A percentile compares a stretch with the other conserved stretches of the same genome.
phyloP scores from a whole-genome alignment of 2,888 invertebrate species.

The Uloborus plumipes region DNA sequence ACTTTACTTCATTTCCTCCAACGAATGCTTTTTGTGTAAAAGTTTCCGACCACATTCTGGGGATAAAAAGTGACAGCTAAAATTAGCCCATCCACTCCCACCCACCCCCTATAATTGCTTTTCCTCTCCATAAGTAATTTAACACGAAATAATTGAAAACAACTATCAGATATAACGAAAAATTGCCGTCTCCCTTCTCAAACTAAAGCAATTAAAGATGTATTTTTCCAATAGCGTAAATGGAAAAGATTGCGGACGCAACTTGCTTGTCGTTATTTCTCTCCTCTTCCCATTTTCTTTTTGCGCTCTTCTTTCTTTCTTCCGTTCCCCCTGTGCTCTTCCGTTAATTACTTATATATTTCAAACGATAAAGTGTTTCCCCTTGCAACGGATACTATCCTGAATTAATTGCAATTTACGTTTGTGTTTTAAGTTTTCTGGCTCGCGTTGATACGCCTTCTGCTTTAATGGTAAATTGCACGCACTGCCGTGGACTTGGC shows the following conservation, averaged over 20 bases:
- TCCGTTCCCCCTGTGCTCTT: not conserved
- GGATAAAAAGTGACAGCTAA: conserved; percentile 41
- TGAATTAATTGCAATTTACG: conserved; percentile 45
- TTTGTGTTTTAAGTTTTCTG: conserved; percentile 21
- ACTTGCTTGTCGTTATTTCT: too few relatives aligned
- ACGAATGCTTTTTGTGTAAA: not conserved
- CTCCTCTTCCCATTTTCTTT: not conserved
- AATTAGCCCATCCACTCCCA: conserved; percentile 43
- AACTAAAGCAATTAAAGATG: conserved; percentile 57
- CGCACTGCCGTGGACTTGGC: too few relatives aligned
- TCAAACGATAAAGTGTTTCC: conserved; percentile 4
- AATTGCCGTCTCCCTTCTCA: not conserved
- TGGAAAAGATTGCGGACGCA: conserved; percentile 24
- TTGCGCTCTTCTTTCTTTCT: conserved; percentile 3
- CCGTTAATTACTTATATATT: conserved; percentile 27
- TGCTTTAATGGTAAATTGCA: too few relatives aligned
- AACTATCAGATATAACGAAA: conserved; percentile 12
- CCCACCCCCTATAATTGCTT: conserved; percentile 44
- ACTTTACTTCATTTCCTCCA: not conserved
- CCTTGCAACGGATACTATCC: not conserved
- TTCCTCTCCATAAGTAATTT: conserved; percentile 53
- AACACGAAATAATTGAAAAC: conserved; percentile 58
- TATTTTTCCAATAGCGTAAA: conserved; percentile 54
- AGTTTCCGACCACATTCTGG: conserved; percentile 11
- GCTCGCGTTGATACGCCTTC: too few relatives aligned